A percentile compares a stretch with the other conserved stretches of the same genome.
These are phyloP conservation scores for Elgonia sp. DNA, from an alignment of 2,888 invertebrate species.

Conservation along the genomic window DNA sequence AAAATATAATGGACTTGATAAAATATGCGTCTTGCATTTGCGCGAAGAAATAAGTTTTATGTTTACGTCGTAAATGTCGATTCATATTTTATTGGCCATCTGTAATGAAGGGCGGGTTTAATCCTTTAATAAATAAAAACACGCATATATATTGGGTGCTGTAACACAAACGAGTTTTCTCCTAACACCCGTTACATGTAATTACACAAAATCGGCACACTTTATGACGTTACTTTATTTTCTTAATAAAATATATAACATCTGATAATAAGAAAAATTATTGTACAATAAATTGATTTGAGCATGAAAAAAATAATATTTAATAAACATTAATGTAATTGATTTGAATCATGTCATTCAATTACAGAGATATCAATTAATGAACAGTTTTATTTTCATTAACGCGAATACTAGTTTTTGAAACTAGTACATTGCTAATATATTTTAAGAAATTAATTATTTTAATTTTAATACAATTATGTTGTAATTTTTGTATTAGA, in stretches of 20 bases:
- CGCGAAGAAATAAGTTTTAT: constrained; percentile 13
- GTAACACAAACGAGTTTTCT: constrained; percentile 64
- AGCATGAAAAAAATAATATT: neutral
- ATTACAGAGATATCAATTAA: no score
- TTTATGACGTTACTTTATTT: constrained; percentile 62
- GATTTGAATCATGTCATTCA: no score
- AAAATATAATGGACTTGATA: neutral
- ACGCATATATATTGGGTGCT: constrained; percentile 35
- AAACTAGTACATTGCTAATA: no score
- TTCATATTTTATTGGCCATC: constrained; percentile 53
- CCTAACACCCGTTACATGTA: constrained; percentile 48
- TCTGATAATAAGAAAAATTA: constrained; percentile 18
- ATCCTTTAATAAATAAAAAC: constrained; percentile 64
- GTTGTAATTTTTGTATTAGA: constrained; percentile 60
- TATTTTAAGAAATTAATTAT: no score
- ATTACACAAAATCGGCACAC: constrained; percentile 55
- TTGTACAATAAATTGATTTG: constrained; percentile 39
- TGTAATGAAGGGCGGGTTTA: constrained; percentile 38
- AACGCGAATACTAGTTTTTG: no score
- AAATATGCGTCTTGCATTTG: constrained; percentile 3
- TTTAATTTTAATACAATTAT: no score
- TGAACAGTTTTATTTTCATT: no score
- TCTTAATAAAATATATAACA: constrained; percentile 53
- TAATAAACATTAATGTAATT: no score
- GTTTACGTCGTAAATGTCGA: constrained; percentile 54